Conservation (phyloP, 2,888 invertebrate species). For the Calameuta idolon region DNA sequence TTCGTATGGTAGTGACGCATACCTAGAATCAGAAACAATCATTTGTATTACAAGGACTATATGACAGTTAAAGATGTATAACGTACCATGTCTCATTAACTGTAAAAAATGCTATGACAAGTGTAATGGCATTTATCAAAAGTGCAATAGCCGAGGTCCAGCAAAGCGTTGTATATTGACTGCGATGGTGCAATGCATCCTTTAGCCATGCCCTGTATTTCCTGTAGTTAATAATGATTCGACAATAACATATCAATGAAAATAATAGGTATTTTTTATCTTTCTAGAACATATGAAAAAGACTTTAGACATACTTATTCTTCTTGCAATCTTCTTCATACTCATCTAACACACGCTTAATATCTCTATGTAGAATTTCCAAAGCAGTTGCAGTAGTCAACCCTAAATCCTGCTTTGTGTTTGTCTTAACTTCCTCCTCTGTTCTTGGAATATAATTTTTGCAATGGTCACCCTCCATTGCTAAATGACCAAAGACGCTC, state of each 20-base stretch:
- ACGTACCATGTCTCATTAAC: constrained; percentile 45
- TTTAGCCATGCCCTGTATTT: constrained; percentile 68
- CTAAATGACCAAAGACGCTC: constrained; percentile 13
- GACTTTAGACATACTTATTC: constrained; percentile 65
- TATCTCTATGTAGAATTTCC: constrained; percentile 77
- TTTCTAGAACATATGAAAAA: not conserved
- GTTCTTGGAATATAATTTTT: constrained; percentile 30
- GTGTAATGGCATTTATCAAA: constrained; percentile 69
- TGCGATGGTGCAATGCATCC: constrained; percentile 70
- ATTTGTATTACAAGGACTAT: not conserved
- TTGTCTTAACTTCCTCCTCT: constrained; percentile 34
- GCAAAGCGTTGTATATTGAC: constrained; percentile 75
- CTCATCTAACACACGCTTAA: constrained; percentile 74
- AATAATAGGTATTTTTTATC: not conserved
- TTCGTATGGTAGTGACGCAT: constrained; percentile 69
- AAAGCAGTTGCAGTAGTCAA: constrained; percentile 78
- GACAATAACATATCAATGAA: constrained; percentile 5
- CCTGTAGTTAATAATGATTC: constrained; percentile 59
- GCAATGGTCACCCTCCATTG: constrained; percentile 48
- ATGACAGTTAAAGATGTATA: constrained; percentile 3
- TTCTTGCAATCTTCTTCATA: constrained; percentile 73
- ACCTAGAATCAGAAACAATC: constrained; percentile 43
- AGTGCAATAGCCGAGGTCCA: constrained; percentile 75
- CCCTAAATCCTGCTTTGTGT: constrained; percentile 64
- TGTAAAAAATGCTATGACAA: constrained; percentile 67